phyloP scores from a whole-genome alignment of 2,797 vertebrate genomes.

The Rhadinocentrus ornatus region DNA sequence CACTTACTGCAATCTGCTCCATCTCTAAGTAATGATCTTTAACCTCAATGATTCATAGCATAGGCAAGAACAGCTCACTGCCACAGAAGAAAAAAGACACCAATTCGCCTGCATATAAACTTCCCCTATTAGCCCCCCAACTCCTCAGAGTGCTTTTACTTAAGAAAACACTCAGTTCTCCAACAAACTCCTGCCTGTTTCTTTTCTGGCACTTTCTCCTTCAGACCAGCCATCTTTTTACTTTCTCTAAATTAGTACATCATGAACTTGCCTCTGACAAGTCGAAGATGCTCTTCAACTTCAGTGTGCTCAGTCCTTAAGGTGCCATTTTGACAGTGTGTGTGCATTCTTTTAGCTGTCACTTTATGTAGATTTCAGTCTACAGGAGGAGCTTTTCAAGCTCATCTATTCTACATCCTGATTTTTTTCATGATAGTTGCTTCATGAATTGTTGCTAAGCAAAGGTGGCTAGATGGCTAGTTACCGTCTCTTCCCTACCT shows the following conservation, averaged over 20 bases:
- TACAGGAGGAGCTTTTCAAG: background rate
- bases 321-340: constrained; percentile 12
- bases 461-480: background rate
- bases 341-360: background rate
- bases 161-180: constrained; percentile 33
- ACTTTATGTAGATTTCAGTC: constrained; percentile 15
- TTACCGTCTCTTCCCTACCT: background rate
- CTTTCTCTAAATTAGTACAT: constrained; percentile 42
- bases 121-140: constrained; percentile 10
- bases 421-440: no score
- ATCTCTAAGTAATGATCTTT: constrained; percentile 65
- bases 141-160: constrained; percentile 45
- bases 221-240: constrained; percentile 28
- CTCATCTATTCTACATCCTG: no score
- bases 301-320: constrained; percentile 15
- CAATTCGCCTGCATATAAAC: constrained; percentile 33
- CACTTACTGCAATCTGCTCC: constrained; percentile 50
- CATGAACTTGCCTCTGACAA: constrained; percentile 50
- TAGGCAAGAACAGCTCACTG: constrained; percentile 4
- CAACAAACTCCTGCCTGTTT: constrained; percentile 8
- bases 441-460: background rate
- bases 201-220: constrained; percentile 12
- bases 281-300: constrained; percentile 27
- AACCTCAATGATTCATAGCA: constrained; percentile 65
- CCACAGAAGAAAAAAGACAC: constrained; percentile 13